Percentiles rank a stretch among this genome's conserved stretches.
phyloP scores from a whole-genome alignment of 2,113 vertebrate genomes.

The Gallinago paraguaiae region DNA sequence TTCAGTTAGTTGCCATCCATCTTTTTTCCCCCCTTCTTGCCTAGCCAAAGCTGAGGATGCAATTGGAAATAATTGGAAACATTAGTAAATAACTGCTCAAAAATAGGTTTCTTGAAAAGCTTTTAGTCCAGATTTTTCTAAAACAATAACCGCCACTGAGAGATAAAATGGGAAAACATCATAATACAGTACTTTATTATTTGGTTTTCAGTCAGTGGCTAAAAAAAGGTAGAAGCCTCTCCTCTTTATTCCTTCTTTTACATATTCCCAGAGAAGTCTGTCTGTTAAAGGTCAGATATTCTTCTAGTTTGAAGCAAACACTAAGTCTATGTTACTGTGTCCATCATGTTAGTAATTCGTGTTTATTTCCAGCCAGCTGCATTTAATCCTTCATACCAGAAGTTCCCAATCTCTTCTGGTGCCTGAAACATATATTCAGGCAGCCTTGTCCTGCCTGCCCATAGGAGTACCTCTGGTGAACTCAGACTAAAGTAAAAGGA shows the following conservation, averaged over 20 bases:
- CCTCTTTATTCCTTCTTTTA: background rate
- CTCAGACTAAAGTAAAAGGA: background rate
- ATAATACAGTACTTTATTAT: background rate
- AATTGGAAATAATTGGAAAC: background rate
- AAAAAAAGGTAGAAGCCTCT: background rate
- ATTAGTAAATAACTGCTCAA: background rate
- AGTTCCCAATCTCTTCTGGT: background rate
- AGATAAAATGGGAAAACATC: background rate
- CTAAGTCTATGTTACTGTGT: background rate
- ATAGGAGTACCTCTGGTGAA: background rate
- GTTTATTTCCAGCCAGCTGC: background rate
- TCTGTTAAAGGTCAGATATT: background rate
- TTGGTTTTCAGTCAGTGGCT: background rate
- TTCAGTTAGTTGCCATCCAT: background rate
- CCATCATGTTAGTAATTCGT: background rate
- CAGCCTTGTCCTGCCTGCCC: no score
- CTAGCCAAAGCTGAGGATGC: background rate
- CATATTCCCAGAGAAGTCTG: background rate
- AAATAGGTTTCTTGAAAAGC: background rate
- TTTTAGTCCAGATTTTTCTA: background rate
- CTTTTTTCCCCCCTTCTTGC: background rate
- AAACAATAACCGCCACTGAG: background rate
- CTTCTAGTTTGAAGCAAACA: background rate
- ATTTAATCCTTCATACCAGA: background rate
- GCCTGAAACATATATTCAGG: background rate